Percentiles rank a stretch among this genome's conserved stretches.
These are phyloP conservation scores for Cordylochernes scorpioides DNA, from an alignment of 2,888 invertebrate species.

Conservation along the genomic window DNA sequence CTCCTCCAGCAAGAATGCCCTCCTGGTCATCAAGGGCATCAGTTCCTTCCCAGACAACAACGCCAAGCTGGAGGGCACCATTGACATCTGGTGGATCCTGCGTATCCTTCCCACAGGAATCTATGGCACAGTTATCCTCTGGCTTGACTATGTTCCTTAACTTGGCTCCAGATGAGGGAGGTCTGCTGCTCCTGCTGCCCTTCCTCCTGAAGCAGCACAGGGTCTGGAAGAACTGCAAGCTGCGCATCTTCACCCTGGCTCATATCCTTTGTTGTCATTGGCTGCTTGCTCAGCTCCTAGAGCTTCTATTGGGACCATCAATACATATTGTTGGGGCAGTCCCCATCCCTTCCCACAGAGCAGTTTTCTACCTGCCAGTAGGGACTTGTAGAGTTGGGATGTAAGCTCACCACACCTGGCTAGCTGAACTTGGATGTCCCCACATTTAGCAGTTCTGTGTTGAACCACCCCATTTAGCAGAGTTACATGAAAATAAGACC, in stretches of 20 bases:
- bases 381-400: no score
- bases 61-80: conserved; percentile 76
- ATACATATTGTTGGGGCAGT: no score
- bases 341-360: no score
- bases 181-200: conserved; percentile 49
- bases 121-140: not conserved
- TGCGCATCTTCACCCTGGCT: conserved; percentile 95
- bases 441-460: no score
- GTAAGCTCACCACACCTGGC: no score
- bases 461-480: no score
- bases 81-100: conserved; percentile 99
- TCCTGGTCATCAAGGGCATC: conserved; percentile 92
- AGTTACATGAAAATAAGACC: no score
- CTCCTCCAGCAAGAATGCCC: conserved; percentile 53
- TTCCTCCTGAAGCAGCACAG: conserved; percentile 51
- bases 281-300: no score
- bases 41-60: conserved; percentile 83
- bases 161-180: conserved; percentile 45
- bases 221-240: conserved; percentile 93
- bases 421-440: no score
- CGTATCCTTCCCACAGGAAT: conserved; percentile 26
- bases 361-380: no score
- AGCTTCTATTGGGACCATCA: no score
- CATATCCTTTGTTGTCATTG: no score
- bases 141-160: conserved; percentile 3